Percentiles rank a stretch among this genome's conserved stretches.
Evolutionary conservation across 2,113 vertebrate species (phyloP).

Genomic region (Pogona vitticeps): DNA sequence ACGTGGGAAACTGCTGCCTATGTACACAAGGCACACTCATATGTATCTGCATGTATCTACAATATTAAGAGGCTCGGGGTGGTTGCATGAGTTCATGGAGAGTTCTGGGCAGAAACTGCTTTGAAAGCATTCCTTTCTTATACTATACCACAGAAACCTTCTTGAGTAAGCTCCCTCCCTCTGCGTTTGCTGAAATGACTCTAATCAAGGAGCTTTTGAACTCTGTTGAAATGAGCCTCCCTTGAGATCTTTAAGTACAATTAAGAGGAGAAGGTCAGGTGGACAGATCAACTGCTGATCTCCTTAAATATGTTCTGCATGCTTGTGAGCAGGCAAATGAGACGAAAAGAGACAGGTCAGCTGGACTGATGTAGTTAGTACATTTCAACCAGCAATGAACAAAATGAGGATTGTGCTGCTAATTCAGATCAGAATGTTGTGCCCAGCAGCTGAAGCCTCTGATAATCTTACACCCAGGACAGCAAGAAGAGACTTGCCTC

Average conservation of each 20-base stretch:
- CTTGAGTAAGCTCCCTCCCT: neutral
- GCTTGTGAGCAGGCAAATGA: neutral
- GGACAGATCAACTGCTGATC: neutral
- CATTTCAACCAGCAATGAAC: neutral
- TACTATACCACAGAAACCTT: neutral
- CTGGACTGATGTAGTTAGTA: neutral
- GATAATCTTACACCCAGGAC: too few relatives aligned
- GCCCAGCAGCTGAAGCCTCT: neutral
- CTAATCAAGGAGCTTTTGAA: constrained; percentile 8
- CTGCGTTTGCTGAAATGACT: neutral
- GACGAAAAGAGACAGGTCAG: neutral
- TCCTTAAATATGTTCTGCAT: neutral
- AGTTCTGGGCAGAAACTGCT: neutral
- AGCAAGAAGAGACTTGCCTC: neutral
- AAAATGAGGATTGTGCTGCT: neutral
- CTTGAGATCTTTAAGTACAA: neutral
- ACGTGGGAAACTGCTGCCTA: neutral
- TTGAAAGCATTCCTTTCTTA: constrained; percentile 3
- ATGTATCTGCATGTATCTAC: too few relatives aligned
- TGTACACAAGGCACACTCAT: neutral
- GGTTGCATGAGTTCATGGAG: neutral
- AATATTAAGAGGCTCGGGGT: neutral
- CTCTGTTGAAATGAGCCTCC: neutral
- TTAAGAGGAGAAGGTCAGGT: neutral
- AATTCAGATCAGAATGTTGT: neutral